Conservation (phyloP, 2,797 vertebrate genomes). For the Neosilurus hyrtlii region DNA sequence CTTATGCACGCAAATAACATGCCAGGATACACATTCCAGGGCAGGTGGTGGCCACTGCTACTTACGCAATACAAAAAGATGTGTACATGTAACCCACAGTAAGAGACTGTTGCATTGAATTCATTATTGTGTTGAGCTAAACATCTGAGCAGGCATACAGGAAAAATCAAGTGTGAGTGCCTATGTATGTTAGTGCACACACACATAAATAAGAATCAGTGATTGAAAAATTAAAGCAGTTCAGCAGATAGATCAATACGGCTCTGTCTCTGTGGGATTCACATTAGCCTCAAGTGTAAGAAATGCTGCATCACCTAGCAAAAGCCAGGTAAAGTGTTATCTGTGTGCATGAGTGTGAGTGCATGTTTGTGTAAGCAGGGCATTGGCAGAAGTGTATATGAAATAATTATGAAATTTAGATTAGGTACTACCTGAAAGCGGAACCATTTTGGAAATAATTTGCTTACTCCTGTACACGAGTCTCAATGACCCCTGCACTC, state of each 20-base stretch:
- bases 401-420: slow-evolving; percentile 46
- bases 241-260: slow-evolving; percentile 65
- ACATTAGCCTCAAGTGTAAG: slow-evolving; percentile 65
- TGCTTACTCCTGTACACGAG: no score
- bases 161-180: slow-evolving; percentile 61
- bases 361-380: slow-evolving; percentile 21
- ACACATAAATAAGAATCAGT: slow-evolving; percentile 11
- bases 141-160: slow-evolving; percentile 59
- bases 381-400: slow-evolving; percentile 66
- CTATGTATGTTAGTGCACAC: neutral
- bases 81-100: slow-evolving; percentile 36
- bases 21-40: slow-evolving; percentile 50
- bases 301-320: slow-evolving; percentile 66
- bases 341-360: slow-evolving; percentile 30
- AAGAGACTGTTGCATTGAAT: slow-evolving; percentile 59
- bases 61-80: slow-evolving; percentile 19
- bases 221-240: slow-evolving; percentile 56
- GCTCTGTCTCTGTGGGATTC: slow-evolving; percentile 57
- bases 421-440: no score
- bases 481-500: no score
- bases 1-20: slow-evolving; percentile 44
- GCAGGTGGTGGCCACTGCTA: slow-evolving; percentile 45
- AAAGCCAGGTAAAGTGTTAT: slow-evolving; percentile 51
- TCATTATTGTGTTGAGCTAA: slow-evolving; percentile 49
- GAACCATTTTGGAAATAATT: no score